phyloP scores from a whole-genome alignment of 2,797 vertebrate genomes.

The Channa striata region DNA sequence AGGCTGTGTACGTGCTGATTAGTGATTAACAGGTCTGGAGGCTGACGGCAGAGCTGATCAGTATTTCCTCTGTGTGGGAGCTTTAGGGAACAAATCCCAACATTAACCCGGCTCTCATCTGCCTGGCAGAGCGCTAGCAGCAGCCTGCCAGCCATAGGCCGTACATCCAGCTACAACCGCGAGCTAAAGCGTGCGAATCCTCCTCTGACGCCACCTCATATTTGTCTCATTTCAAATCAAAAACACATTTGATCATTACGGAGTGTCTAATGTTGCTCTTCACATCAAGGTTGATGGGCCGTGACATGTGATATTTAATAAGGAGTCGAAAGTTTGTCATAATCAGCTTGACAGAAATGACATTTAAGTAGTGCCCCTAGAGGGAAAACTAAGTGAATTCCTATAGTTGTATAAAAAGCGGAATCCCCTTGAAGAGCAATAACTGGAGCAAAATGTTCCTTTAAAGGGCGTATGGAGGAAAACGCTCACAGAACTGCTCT shows the following conservation, averaged over 20 bases:
- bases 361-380: conserved; percentile 72
- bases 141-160: conserved; percentile 80
- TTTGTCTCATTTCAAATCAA: conserved; percentile 77
- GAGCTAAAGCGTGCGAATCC: conserved; percentile 64
- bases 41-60: conserved; percentile 79
- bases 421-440: conserved; percentile 62
- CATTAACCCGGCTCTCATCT: conserved; percentile 86
- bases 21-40: conserved; percentile 79
- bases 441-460: conserved; percentile 75
- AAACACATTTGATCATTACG: conserved; percentile 69
- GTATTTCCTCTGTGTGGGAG: conserved; percentile 83
- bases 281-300: conserved; percentile 73
- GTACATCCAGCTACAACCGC: conserved; percentile 75
- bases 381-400: conserved; percentile 65
- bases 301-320: conserved; percentile 71
- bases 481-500: conserved; percentile 54
- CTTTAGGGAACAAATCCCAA: conserved; percentile 88
- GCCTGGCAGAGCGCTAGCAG: conserved; percentile 80
- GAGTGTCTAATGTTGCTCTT: conserved; percentile 63
- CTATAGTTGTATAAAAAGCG: conserved; percentile 62
- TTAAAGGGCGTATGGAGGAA: conserved; percentile 65
- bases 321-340: conserved; percentile 74
- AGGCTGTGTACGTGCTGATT: conserved; percentile 78
- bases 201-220: conserved; percentile 67
- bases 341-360: conserved; percentile 73